Evolutionary conservation across 1,140 invertebrate genomes (phyloP), one percentile per base, ranked within the genome.

Genomic region (Eulimnadia texana): DNA sequence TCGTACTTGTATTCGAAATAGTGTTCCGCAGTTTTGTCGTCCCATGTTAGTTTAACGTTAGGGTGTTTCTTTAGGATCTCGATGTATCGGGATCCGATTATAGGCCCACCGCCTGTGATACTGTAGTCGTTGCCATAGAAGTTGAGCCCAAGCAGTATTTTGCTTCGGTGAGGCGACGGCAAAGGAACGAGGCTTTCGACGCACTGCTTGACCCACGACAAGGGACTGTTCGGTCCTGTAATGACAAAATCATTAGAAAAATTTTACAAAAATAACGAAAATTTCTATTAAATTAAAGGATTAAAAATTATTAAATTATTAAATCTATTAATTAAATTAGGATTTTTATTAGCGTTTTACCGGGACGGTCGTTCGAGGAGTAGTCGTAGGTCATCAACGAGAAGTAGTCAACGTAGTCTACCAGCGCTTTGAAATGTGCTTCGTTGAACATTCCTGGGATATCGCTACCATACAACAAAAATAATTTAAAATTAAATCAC

Each of bases 371-470:
- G 11, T 85, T 76, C 74, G 74, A 88, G 24, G 91, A 93, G 73
- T 83, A 96, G 72, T 97, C 93, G 72, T 97, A 97, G 0, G 91
- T 95, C 80, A 82, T 82, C 1, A 97, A 76, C 49, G 90, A 93
- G 70, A 96, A 93, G 57, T 81, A 84, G 68, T 85, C 84, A 1
- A 96, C 79, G 72, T 84, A 76, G 27, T 84, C 78, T 66, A 83
- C 81, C 13, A 96, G 76, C 50, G 78, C 77, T 67, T 88, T 81
- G 73, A 93, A 90, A 65, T 92, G 81, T 62, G 84, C 74, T 63
- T 82, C 77, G 24, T 77, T 77, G 75, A 96, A 91, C 68, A 89
- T 79, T 66, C 86, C 82, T 57, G 73, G 74, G 3, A 71, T 68
- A 62, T 72, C 68, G 52, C 72, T 77, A 66, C 60, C 68, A 68